Evolutionary conservation across 1,140 invertebrate genomes (phyloP), one percentile per base, ranked within the genome.

Genomic region (Temnothorax longispinosus): DNA sequence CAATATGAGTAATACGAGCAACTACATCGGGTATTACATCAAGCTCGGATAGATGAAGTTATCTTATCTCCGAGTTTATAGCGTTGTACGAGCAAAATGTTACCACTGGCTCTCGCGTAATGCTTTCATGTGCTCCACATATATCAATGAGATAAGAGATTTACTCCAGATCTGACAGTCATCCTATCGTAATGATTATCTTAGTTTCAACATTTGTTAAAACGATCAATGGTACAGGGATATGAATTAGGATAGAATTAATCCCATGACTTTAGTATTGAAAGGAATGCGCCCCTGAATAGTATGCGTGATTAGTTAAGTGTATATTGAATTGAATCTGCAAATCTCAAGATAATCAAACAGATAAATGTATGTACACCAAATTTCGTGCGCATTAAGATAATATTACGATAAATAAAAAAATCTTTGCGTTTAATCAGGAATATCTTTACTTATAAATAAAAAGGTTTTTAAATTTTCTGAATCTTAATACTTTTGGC

Each of bases 61-160:
- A 74, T 84, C 80, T 82, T 72, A 72, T 82, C 80, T 74, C 8
- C 13, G n/a, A 44, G 32, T 60, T 82, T 74, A 82, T 60, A 47
- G 5, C 41, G 8, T 74, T 47, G 7, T 35, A 60, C 41, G 32
- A 74, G 71, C 80, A 60, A 84, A 84, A 84, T 56, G 32, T 47
- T 47, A 44, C 38, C 8, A n/a, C 11, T 32, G 35, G 35, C 8
- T 35, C 44, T 38, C 52, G 65, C n/a, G 18, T 54, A 74, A 74
- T 6, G 50, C 35, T 54, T 27, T 58, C 27, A 3, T 32, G 27
- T 50, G 18, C 54, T 21, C 6, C 18, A 6, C 27, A 27, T 27
- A 27, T 60, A 60, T 52, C 44, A n/a, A 80, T 35, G 52, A 56
- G 41, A 72, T 58, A 82, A 72, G 52, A 72, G 15, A 44, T 32